Evolutionary conservation across 2,113 vertebrate genomes (phyloP).

Genomic region (Illadopsis cleaveri): DNA sequence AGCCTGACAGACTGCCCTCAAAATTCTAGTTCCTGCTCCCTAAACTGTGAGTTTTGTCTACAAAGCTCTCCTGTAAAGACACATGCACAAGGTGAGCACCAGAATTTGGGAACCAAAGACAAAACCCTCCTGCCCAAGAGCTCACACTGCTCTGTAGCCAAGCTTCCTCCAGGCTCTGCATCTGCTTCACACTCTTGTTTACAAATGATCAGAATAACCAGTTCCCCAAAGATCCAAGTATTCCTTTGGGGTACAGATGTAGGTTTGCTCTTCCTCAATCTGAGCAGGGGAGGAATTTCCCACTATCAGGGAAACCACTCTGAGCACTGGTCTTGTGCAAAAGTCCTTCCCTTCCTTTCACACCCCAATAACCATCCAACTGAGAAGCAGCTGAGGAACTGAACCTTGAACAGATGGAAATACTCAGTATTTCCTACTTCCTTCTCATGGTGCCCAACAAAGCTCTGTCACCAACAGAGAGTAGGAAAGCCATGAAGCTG

Average conservation of each 20-base stretch:
- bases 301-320: background rate
- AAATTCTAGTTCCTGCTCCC: background rate
- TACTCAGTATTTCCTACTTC: background rate
- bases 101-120: background rate
- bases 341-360: background rate
- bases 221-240: background rate
- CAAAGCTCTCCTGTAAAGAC: background rate
- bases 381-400: background rate
- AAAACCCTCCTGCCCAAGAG: background rate
- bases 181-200: background rate
- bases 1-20: background rate
- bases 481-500: background rate
- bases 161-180: background rate
- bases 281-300: rapidly evolving
- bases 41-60: background rate
- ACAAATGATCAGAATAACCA: background rate
- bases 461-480: background rate
- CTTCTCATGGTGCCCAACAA: background rate
- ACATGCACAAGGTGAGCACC: background rate
- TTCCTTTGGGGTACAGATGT: background rate
- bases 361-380: rapidly evolving
- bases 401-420: background rate
- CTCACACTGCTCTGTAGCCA: background rate
- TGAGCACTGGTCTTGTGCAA: background rate
- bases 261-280: background rate